Evolutionary conservation across 2,113 vertebrate species (phyloP).

Genomic region (Urocitellus parryii): DNA sequence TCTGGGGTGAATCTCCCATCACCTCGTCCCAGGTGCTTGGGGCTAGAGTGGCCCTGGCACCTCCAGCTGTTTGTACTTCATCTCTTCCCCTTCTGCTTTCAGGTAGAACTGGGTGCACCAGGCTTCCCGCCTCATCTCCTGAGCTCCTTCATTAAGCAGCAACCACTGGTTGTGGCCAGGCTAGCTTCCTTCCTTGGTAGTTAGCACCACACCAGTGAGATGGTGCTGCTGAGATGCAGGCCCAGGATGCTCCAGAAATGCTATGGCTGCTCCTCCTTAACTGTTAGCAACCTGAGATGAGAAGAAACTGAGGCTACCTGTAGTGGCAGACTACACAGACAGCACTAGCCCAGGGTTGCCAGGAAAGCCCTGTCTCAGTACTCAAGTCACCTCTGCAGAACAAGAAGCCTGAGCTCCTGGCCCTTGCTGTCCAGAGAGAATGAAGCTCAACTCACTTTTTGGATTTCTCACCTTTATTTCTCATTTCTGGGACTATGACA

Average conservation of each 20-base stretch:
- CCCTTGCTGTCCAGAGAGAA: neutral
- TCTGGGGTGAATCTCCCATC: neutral
- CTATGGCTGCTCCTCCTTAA: neutral
- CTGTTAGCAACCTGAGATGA: neutral
- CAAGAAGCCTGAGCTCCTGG: neutral
- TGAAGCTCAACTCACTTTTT: constrained; percentile 17
- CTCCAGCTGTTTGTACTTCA: neutral
- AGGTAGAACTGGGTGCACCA: constrained; percentile 95
- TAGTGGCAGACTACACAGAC: neutral
- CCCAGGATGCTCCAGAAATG: neutral
- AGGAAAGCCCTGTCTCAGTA: neutral
- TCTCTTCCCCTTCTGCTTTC: constrained; percentile 59
- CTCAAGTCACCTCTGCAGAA: neutral
- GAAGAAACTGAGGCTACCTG: neutral
- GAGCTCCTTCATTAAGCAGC: constrained; percentile 88
- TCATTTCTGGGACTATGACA: neutral
- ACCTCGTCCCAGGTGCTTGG: neutral
- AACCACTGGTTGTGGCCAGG: constrained; percentile 92
- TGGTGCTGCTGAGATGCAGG: constrained; percentile 14
- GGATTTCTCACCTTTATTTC: constrained; percentile 36
- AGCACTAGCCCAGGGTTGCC: neutral
- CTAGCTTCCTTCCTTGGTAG: constrained; percentile 90
- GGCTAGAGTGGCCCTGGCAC: neutral
- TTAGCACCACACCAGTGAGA: constrained; percentile 62
- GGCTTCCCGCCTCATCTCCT: constrained; percentile 90